Evolutionary conservation across 2,797 vertebrate species (phyloP).

Genomic region (Poeciliopsis gracilis): DNA sequence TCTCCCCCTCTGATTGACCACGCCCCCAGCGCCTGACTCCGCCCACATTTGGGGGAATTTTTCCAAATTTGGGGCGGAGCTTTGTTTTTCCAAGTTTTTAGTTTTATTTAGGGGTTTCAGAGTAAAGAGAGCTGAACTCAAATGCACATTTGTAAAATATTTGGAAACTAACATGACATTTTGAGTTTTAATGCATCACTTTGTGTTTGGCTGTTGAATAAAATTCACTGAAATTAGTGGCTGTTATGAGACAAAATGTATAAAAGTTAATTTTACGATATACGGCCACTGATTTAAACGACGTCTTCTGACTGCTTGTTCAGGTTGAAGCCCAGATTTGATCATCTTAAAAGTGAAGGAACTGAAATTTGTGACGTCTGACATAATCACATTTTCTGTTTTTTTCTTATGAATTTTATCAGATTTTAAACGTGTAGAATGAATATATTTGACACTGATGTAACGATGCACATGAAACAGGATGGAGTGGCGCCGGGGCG

Average conservation of each 20-base stretch:
- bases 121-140: not conserved
- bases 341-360: not conserved
- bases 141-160: not conserved
- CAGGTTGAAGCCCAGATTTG: not conserved
- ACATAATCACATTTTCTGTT: not conserved
- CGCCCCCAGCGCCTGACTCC: too few species aligned
- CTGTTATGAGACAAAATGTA: not conserved
- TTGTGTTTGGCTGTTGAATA: not conserved
- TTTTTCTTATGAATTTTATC: not conserved
- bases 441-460: conserved; percentile 6
- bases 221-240: not conserved
- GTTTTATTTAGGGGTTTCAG: not conserved
- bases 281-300: not conserved
- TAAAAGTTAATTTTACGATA: not conserved
- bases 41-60: too few species aligned
- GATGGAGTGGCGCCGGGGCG: not conserved
- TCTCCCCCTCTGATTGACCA: too few species aligned
- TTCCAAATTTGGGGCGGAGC: too few species aligned
- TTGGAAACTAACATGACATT: not conserved
- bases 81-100: too few species aligned
- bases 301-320: not conserved
- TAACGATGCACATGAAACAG: not conserved
- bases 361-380: not conserved
- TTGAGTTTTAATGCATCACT: too few species aligned
- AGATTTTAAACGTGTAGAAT: not conserved